Evolutionary conservation across 1,140 invertebrate species (phyloP).

Genomic region (Myzus persicae): DNA sequence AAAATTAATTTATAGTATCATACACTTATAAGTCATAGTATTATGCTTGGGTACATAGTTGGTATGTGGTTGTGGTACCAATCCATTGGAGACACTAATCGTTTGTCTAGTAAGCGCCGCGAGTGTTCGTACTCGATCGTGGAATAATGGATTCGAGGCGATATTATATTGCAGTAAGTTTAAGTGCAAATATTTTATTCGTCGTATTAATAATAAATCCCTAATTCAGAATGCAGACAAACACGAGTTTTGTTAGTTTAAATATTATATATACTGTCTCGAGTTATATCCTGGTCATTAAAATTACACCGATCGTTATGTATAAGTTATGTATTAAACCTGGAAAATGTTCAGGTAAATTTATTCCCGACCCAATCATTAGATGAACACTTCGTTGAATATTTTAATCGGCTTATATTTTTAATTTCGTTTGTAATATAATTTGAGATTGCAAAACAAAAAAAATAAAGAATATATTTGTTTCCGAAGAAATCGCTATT

Average conservation of each 20-base stretch:
- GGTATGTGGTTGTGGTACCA: too few species aligned
- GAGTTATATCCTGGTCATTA: background rate
- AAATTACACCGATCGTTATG: background rate
- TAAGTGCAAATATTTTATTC: background rate
- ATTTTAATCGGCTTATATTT: background rate
- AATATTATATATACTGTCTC: background rate
- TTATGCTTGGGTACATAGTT: background rate
- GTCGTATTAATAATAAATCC: background rate
- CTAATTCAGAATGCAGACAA: background rate
- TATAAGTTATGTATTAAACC: background rate
- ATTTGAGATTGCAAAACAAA: background rate
- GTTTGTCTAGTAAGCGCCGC: background rate
- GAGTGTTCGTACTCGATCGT: background rate
- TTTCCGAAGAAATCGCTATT: background rate
- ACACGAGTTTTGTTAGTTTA: background rate
- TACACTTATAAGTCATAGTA: background rate
- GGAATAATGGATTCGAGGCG: background rate
- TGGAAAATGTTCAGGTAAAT: background rate
- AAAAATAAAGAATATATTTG: background rate
- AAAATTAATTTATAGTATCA: constrained; percentile 7
- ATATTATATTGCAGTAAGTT: background rate
- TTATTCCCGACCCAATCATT: background rate
- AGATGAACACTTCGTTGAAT: background rate
- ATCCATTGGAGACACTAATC: background rate
- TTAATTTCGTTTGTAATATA: background rate